Base-by-base conservation (phyloP, 1,140 invertebrate species). In the Achatina immaculata region DNA sequence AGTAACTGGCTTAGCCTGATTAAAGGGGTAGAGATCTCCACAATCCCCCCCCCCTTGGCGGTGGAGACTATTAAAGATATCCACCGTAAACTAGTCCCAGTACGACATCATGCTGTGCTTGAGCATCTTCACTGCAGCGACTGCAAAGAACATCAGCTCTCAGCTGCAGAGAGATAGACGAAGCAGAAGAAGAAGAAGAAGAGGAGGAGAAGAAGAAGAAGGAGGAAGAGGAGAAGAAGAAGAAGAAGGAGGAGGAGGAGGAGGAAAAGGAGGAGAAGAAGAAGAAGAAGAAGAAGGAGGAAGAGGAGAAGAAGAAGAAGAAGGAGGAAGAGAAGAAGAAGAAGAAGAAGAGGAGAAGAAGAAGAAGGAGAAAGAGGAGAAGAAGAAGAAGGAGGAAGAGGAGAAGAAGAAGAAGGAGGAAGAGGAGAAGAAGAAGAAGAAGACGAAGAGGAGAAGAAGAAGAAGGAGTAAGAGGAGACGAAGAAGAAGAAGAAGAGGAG, bases 371-470 rank as follows among this genome's bases (percentile, higher is more conserved):
- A 82, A 45, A 42, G 72, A 21, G 77, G 55, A 66, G 51, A 65
- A 16, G 36, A 69, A 62, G 45, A 36, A 6, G 71, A 21, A 43
- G 72, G 48, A 40, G 62, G 43, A 48, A 58, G 75, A 66, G 82
- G 43, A 40, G 78, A 68, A 14, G 69, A 76, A 28, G 65, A 78
- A 34, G 80, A 81, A 42, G 38, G 43, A 34, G 80, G 69, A 43
- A 38, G 36, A 58, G 34, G n/a, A 34, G 42, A 51, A 68, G 31
- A 55, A 62, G 48, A 45, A 42, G 24, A 40, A 79, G 43, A 55
- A 42, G 38, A 42, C 40, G 43, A 82, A 43, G 19, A 36, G 43
- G 43, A 77, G 34, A 24, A 83, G n/a, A 40, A 68, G 24, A n/a
- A 28, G 48, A 34, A 78, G 36, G 14, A 69, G 24, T 62, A 73